Percentiles rank a stretch among this genome's conserved stretches.
These are phyloP conservation scores for Drosophila quasianomalipes DNA, from an alignment of 2,888 invertebrate species.

Conservation along the genomic window DNA sequence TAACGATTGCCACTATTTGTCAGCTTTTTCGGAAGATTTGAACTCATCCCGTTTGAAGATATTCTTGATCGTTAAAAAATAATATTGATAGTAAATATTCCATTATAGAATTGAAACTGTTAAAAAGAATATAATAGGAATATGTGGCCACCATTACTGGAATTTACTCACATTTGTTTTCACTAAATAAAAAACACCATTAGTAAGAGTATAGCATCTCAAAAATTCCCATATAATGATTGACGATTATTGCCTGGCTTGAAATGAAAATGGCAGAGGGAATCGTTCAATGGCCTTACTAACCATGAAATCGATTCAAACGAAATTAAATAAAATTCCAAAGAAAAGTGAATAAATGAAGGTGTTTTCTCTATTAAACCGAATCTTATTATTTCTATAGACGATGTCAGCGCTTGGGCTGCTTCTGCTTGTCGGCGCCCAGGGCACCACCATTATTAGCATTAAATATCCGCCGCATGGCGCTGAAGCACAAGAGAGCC, in stretches of 20 bases:
- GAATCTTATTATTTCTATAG: constrained; percentile 33
- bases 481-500: constrained; percentile 28
- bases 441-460: constrained; percentile 75
- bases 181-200: neutral
- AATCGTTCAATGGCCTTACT: constrained; percentile 64
- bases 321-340: neutral
- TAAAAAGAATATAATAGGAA: neutral
- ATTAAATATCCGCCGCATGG: constrained; percentile 71
- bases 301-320: constrained; percentile 51
- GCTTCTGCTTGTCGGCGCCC: constrained; percentile 69
- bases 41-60: neutral
- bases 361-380: neutral
- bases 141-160: neutral
- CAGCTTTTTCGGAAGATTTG: neutral
- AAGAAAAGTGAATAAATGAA: neutral
- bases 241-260: neutral
- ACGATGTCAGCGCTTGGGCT: constrained; percentile 64
- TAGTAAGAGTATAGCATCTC: neutral
- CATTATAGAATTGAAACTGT: neutral
- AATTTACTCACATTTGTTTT: neutral
- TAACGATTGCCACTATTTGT: neutral
- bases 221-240: neutral
- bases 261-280: neutral
- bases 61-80: neutral
- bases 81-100: neutral